Evolutionary conservation across 1,140 invertebrate genomes (phyloP).

Genomic region (Euura saliciscinereae): DNA sequence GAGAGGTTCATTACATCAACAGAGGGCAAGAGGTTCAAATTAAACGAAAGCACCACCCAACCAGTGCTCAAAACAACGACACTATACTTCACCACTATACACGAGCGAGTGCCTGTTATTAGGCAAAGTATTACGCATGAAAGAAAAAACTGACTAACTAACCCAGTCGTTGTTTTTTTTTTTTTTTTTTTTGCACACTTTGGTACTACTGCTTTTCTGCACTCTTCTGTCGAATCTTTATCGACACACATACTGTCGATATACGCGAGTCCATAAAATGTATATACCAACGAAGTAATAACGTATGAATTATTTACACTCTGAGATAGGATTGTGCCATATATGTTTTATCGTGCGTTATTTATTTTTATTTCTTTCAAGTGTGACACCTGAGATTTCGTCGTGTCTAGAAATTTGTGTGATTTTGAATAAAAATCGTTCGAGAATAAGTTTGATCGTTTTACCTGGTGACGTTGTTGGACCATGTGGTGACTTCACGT

Average conservation of each 20-base stretch:
- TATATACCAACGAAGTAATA: too few species aligned
- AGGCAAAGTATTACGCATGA: neutral
- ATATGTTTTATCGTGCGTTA: too few species aligned
- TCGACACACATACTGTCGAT: neutral
- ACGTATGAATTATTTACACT: neutral
- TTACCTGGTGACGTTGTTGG: slow-evolving; percentile 29
- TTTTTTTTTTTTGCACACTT: neutral
- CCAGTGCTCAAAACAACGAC: slow-evolving; percentile 10
- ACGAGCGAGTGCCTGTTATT: slow-evolving; percentile 6
- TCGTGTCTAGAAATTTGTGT: neutral
- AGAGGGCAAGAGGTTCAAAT: slow-evolving; percentile 19
- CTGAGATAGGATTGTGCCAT: too few species aligned
- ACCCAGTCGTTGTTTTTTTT: neutral
- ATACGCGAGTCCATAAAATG: too few species aligned
- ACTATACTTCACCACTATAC: neutral
- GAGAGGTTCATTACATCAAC: slow-evolving; percentile 22
- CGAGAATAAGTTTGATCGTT: slow-evolving; percentile 18
- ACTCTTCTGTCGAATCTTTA: neutral
- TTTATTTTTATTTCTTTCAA: too few species aligned
- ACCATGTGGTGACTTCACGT: slow-evolving; percentile 32
- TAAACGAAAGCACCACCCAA: slow-evolving; percentile 16
- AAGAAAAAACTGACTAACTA: neutral
- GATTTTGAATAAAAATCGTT: neutral
- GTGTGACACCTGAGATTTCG: neutral
- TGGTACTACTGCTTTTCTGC: neutral